A percentile compares a stretch with the other conserved stretches of the same genome.
phyloP scores from a whole-genome alignment of 2,797 vertebrate genomes.

The Mionectes olivaceus region DNA sequence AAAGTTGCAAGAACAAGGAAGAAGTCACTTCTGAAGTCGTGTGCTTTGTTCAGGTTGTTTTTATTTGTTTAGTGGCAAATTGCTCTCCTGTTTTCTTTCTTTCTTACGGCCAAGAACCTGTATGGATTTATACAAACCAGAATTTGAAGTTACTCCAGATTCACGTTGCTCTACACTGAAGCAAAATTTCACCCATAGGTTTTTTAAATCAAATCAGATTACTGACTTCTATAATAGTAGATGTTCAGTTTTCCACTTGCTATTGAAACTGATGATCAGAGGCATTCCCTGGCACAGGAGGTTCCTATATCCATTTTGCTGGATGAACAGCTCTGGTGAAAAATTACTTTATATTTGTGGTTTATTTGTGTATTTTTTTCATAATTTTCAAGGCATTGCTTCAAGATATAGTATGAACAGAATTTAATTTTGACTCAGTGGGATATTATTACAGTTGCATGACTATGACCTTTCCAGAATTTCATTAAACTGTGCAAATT shows the following conservation, averaged over 20 bases:
- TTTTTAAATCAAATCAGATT: not conserved
- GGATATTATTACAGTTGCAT: not conserved
- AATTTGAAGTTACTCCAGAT: not conserved
- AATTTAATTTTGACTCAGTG: not conserved
- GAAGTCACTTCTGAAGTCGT: not conserved
- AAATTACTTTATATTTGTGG: rapidly evolving
- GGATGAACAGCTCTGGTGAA: not conserved
- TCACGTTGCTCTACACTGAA: not conserved
- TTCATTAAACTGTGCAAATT: not conserved
- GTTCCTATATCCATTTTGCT: not conserved
- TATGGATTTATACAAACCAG: not conserved
- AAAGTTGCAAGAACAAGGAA: not conserved
- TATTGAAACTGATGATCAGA: not conserved
- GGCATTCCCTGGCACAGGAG: not conserved
- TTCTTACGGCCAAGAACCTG: not conserved
- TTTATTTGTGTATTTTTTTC: not conserved
- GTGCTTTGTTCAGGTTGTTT: not conserved
- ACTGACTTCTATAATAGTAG: not conserved
- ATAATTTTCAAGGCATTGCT: rapidly evolving
- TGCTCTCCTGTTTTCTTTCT: not conserved
- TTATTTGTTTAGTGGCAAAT: not conserved
- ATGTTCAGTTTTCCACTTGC: not conserved
- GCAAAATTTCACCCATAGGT: not conserved
- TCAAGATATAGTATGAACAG: not conserved
- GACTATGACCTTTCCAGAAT: not conserved